Conservation (phyloP, 2,113 vertebrate genomes). For the Pseudorasbora parva region DNA sequence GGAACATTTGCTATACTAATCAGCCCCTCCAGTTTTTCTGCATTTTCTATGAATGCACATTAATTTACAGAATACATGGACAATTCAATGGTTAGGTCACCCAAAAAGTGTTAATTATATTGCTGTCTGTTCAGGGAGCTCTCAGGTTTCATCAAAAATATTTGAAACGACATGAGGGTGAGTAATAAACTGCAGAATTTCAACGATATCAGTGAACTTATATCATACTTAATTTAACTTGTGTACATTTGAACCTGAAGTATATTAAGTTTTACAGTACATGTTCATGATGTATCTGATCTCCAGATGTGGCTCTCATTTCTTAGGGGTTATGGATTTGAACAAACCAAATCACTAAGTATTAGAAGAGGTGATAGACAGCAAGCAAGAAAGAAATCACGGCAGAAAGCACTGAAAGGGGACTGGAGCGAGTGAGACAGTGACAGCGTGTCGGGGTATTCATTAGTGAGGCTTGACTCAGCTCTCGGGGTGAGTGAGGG, state of each 20-base stretch:
- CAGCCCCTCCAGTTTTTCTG: too few relatives aligned
- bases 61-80: too few relatives aligned
- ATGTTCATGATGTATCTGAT: neutral
- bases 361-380: neutral
- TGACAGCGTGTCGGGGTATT: neutral
- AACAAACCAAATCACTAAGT: neutral
- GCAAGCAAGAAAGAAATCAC: neutral
- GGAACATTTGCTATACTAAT: too few relatives aligned
- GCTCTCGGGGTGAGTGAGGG: constrained; percentile 19
- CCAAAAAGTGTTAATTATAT: too few relatives aligned
- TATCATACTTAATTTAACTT: neutral
- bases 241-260: too few relatives aligned
- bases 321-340: neutral
- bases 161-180: too few relatives aligned
- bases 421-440: neutral
- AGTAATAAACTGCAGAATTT: too few relatives aligned
- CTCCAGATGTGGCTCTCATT: neutral
- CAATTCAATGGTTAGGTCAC: too few relatives aligned
- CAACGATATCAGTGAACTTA: neutral
- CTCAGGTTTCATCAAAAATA: too few relatives aligned
- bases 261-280: too few relatives aligned
- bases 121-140: too few relatives aligned
- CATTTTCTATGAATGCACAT: too few relatives aligned
- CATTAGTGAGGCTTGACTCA: constrained; percentile 37
- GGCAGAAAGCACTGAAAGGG: neutral